phyloP scores from a whole-genome alignment of 2,797 vertebrate genomes.

The Manis javanica region DNA sequence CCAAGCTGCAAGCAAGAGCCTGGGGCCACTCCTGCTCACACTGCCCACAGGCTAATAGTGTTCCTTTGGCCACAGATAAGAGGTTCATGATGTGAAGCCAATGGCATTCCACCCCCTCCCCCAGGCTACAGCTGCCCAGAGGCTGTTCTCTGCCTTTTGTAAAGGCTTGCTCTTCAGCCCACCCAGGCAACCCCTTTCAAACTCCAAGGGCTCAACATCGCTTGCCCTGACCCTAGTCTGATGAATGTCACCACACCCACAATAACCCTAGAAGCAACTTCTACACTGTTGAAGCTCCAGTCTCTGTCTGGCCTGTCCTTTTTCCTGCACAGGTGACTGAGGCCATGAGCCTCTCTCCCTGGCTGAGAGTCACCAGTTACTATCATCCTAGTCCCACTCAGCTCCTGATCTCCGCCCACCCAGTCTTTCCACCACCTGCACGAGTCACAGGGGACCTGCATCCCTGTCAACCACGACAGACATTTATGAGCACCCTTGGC shows the following conservation, averaged over 20 bases:
- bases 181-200: constrained; percentile 47
- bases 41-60: constrained; percentile 67
- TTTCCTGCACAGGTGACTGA: not conserved
- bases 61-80: constrained; percentile 77
- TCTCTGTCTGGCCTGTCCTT: not conserved
- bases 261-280: not conserved
- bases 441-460: not conserved
- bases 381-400: not conserved
- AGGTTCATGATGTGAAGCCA: constrained; percentile 73
- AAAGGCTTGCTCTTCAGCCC: constrained; percentile 69
- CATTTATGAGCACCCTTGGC: not conserved
- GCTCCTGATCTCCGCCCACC: not conserved
- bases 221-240: not conserved
- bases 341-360: not conserved
- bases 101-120: constrained; percentile 76
- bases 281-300: not conserved
- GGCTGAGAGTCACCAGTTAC: not conserved
- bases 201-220: not conserved
- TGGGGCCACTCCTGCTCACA: not conserved
- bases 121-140: constrained; percentile 73
- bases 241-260: not conserved
- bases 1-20: not conserved
- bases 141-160: constrained; percentile 54
- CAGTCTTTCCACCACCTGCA: not conserved
- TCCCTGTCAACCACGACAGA: too few relatives aligned